Percentiles rank a stretch among this genome's conserved stretches.
Conservation (phyloP, 2,113 vertebrate genomes). For the Bagarius yarrelli region DNA sequence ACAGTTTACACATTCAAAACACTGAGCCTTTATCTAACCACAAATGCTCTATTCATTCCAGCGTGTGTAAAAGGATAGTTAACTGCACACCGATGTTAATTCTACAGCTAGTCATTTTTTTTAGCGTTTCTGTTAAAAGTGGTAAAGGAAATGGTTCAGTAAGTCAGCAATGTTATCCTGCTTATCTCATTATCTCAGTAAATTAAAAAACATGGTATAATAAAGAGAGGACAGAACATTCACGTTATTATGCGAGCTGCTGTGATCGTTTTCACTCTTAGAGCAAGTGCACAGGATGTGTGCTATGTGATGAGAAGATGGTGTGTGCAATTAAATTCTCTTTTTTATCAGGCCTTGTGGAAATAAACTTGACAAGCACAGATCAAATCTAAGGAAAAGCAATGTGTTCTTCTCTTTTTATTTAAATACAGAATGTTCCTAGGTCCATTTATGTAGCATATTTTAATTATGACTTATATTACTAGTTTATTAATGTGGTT, state of each 20-base stretch:
- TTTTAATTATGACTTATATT: neutral
- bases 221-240: neutral
- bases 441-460: neutral
- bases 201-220: neutral
- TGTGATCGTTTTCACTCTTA: neutral
- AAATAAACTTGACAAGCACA: neutral
- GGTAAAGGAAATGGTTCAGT: constrained; percentile 2
- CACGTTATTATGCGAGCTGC: neutral
- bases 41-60: constrained; percentile 10
- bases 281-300: constrained; percentile 1
- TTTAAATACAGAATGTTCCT: neutral
- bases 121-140: neutral
- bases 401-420: neutral
- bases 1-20: constrained; percentile 2
- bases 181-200: neutral
- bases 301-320: neutral
- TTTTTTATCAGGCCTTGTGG: neutral
- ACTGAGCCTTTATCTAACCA: constrained; percentile 19
- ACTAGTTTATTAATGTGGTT: neutral
- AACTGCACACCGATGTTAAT: constrained; percentile 12
- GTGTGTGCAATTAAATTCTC: neutral
- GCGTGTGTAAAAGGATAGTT: neutral
- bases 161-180: neutral
- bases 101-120: neutral
- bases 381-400: neutral